phyloP scores from a whole-genome alignment of 2,113 vertebrate species.

The Malurus melanocephalus region DNA sequence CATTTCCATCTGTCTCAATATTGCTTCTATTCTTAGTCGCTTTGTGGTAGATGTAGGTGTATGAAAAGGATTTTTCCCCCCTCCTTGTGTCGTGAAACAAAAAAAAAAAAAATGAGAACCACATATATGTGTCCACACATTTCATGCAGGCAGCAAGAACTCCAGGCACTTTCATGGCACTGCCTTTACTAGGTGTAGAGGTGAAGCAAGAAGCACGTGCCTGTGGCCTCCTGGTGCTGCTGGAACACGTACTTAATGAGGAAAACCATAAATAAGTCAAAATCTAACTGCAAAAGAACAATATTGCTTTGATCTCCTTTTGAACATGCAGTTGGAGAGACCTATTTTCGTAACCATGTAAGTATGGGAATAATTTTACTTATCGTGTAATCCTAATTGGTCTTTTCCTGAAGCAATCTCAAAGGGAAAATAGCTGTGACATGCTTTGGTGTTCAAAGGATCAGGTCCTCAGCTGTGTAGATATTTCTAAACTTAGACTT shows the following conservation, averaged over 20 bases:
- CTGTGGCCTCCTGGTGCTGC: background rate
- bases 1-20: constrained; percentile 71
- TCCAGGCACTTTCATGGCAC: background rate
- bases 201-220: background rate
- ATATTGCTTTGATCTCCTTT: constrained; percentile 16
- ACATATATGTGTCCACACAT: background rate
- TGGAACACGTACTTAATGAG: background rate
- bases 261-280: constrained; percentile 18
- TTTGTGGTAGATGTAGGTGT: constrained; percentile 64
- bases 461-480: background rate
- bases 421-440: background rate
- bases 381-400: constrained; percentile 17
- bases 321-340: background rate
- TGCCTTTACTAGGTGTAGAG: background rate
- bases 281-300: constrained; percentile 11
- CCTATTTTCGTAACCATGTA: constrained; percentile 9
- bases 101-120: constrained; percentile 18
- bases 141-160: background rate
- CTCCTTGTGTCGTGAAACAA: constrained; percentile 11
- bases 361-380: constrained; percentile 8
- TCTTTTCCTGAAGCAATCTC: constrained; percentile 16
- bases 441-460: background rate
- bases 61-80: constrained; percentile 49
- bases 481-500: background rate
- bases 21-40: constrained; percentile 69